Percentiles rank a stretch among this genome's conserved stretches.
These are phyloP conservation scores for Agrotis ipsilon DNA, from an alignment of 2,888 invertebrate species.

Conservation along the genomic window DNA sequence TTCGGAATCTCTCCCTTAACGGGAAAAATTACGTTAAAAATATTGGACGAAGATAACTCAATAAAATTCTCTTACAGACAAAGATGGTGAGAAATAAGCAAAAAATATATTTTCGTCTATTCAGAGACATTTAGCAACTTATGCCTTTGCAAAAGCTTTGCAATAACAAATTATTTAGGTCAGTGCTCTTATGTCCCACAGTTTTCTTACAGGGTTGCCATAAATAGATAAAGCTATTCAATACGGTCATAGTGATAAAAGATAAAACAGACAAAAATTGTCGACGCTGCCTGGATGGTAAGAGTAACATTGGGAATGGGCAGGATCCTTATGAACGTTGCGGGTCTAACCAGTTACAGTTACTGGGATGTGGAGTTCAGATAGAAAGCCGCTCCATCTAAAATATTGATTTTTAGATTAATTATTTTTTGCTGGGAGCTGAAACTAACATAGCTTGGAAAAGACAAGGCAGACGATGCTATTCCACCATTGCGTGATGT, in stretches of 20 bases:
- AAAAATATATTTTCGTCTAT: constrained; percentile 30
- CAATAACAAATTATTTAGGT: constrained; percentile 35
- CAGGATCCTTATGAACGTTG: background rate
- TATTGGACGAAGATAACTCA: constrained; percentile 1
- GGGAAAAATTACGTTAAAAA: constrained; percentile 1
- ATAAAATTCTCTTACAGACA: background rate
- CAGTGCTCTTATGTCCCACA: constrained; percentile 11
- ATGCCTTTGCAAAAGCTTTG: constrained; percentile 15
- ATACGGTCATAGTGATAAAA: background rate
- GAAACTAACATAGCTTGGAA: too few species aligned
- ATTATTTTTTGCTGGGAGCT: too few species aligned
- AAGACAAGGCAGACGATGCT: too few species aligned
- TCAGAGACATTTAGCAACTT: constrained; percentile 11
- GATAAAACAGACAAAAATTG: background rate
- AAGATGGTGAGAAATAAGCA: background rate
- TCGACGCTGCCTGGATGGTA: background rate
- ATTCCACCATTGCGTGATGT: too few species aligned
- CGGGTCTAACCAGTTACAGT: background rate
- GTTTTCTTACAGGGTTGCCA: background rate
- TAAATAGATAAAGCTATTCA: background rate
- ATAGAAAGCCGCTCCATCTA: too few species aligned
- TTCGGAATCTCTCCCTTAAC: background rate
- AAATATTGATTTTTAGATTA: too few species aligned
- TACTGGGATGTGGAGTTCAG: too few species aligned
- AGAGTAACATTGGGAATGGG: too few species aligned